A percentile compares a stretch with the other conserved stretches of the same genome.
Evolutionary conservation across 2,113 vertebrate species (phyloP).

Genomic region (Tragelaphus scriptus): DNA sequence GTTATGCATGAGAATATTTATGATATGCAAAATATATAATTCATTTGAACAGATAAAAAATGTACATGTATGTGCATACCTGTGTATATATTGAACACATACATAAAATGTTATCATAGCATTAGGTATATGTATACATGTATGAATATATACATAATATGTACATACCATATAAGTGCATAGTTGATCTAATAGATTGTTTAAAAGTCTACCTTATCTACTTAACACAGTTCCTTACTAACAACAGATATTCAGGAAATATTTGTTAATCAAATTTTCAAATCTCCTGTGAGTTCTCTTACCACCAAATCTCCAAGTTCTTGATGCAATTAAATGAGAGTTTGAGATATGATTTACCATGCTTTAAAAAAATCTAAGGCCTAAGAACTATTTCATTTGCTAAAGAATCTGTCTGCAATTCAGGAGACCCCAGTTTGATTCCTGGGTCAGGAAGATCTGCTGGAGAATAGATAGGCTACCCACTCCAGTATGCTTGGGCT

Average conservation of each 20-base stretch:
- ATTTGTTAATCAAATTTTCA: neutral
- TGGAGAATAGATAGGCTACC: neutral
- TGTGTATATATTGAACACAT: neutral
- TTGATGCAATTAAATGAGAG: neutral
- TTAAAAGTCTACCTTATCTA: neutral
- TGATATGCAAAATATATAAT: neutral
- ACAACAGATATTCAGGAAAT: neutral
- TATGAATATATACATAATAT: neutral
- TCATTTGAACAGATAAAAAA: neutral
- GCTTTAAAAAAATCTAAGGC: neutral
- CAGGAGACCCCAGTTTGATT: neutral
- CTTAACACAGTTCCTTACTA: neutral
- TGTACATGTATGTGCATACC: neutral
- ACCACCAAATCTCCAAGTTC: neutral
- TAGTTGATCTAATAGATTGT: neutral
- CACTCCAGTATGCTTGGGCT: neutral
- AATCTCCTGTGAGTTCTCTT: neutral
- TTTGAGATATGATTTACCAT: neutral
- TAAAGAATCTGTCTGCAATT: neutral
- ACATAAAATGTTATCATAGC: neutral
- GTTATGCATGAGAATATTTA: neutral
- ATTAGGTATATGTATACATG: neutral
- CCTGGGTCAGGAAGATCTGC: neutral
- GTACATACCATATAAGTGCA: neutral
- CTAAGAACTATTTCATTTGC: neutral